Evolutionary conservation across 2,113 vertebrate species (phyloP), one percentile per base, ranked within the genome.

Genomic region (Otolemur garnettii): DNA sequence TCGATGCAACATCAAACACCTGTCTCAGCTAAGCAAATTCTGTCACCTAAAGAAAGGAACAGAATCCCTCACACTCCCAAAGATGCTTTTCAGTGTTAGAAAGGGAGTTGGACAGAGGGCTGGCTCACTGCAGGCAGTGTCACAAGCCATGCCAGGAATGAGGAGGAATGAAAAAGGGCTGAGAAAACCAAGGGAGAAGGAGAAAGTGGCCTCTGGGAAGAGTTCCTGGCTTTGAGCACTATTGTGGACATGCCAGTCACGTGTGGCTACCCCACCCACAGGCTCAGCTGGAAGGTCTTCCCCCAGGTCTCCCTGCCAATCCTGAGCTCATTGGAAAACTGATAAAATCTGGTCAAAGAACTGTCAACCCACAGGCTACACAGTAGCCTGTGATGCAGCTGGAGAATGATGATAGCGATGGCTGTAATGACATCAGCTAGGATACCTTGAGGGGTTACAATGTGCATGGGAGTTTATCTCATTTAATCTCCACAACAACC

Each of bases 181-280:
- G 22, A 33, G 30, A 50, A 87, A 33, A 21, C 60, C 19, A 64
- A 7, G 10, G 22, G 26, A 53, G 30, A 57, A 24, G 7, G 17
- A 53, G 26, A n/a, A 35, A 82, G 28, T 22, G 50, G 57, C 4
- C 53, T 71, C 2, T 1, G 59, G n/a, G 42, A 72, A 45, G 19
- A 38, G 15, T 18, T 7, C 7, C 19, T 26, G 55, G 7, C 18
- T 33, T 53, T 45, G 33, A 72, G 30, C 30, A 42, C 50, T 12
- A 26, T 6, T 1, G 21, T 24, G 13, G 45, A 33, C 22, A 0
- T 22, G 28, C 19, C 4, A 17, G 0, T 18, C 9, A 0, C 1
- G 10, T n/a, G 10, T n/a, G 10, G 38, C 55, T 17, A 45, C 33
- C 38, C 57, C 13, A 4, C 26, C 60, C 62, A 8, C 6, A 21